Conservation (phyloP, 2,888 invertebrate species). For the Chymomyza caudatula region DNA sequence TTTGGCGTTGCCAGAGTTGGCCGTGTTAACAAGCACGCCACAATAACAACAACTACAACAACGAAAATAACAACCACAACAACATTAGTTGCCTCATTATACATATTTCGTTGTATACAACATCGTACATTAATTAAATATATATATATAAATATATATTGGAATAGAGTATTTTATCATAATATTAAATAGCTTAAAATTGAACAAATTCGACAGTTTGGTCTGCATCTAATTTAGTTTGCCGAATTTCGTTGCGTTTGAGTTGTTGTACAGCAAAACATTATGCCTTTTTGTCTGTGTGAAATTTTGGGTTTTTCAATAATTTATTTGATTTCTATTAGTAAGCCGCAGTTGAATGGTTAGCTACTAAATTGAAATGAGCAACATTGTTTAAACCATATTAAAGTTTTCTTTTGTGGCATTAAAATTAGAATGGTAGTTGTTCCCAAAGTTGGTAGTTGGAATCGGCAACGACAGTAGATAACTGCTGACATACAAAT, state of each 20-base stretch:
- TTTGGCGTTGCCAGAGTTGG: slow-evolving; percentile 1
- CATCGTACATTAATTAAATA: too few relatives aligned
- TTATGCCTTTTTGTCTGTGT: slow-evolving; percentile 3
- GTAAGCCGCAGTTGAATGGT: slow-evolving; percentile 21
- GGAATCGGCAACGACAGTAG: too few relatives aligned
- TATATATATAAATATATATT: background rate
- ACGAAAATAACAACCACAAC: background rate
- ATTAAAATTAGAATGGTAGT: too few relatives aligned
- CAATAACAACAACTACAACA: background rate
- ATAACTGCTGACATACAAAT: too few relatives aligned
- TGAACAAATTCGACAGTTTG: slow-evolving; percentile 42
- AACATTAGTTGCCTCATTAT: background rate
- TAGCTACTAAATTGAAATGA: background rate
- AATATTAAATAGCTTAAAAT: slow-evolving; percentile 35
- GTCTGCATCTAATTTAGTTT: slow-evolving; percentile 35
- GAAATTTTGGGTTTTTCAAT: slow-evolving; percentile 13
- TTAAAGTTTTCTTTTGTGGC: too few relatives aligned
- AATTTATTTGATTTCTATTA: slow-evolving; percentile 40
- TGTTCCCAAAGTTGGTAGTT: too few relatives aligned
- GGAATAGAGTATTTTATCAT: background rate
- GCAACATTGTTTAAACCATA: background rate
- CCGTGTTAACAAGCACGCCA: background rate
- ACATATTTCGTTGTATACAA: background rate
- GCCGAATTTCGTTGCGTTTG: slow-evolving; percentile 8
- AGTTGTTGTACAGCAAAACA: slow-evolving; percentile 12